phyloP scores from a whole-genome alignment of 1,140 invertebrate species.

The Octopus bimaculoides region DNA sequence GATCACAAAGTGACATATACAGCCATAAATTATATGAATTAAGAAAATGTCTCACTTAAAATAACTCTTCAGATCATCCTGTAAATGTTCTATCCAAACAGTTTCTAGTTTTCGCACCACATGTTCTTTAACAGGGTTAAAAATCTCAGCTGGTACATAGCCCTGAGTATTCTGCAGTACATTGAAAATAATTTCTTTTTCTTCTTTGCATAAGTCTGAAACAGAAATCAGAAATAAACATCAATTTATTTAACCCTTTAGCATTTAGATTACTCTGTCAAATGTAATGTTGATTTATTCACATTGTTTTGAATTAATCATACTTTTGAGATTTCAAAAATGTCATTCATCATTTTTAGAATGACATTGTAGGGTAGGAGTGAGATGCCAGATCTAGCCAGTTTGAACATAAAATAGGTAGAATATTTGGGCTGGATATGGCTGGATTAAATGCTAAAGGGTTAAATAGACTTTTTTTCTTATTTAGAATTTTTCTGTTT shows the following conservation, averaged over 20 bases:
- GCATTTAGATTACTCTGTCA: no score
- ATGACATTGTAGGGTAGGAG: no score
- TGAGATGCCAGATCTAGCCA: no score
- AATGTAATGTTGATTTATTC: no score
- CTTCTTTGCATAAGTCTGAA: conserved; percentile 37
- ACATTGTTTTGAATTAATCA: no score
- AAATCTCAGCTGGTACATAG: conserved; percentile 47
- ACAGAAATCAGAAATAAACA: neutral
- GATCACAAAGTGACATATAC: neutral
- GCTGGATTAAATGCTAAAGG: no score
- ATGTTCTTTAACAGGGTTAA: conserved; percentile 42
- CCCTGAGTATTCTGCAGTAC: conserved; percentile 41
- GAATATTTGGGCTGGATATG: no score
- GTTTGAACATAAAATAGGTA: no score
- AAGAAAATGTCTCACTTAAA: conserved; percentile 46
- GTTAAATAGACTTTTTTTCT: no score
- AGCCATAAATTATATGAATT: neutral
- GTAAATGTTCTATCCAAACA: conserved; percentile 51
- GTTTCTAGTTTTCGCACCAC: conserved; percentile 45
- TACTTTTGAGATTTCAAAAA: no score
- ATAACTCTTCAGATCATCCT: conserved; percentile 55
- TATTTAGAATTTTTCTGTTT: no score
- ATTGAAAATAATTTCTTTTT: conserved; percentile 37
- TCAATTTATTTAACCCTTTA: neutral
- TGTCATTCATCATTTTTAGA: no score